Conservation (phyloP, 2,797 vertebrate species). For the Arnoldichthys spilopterus region DNA sequence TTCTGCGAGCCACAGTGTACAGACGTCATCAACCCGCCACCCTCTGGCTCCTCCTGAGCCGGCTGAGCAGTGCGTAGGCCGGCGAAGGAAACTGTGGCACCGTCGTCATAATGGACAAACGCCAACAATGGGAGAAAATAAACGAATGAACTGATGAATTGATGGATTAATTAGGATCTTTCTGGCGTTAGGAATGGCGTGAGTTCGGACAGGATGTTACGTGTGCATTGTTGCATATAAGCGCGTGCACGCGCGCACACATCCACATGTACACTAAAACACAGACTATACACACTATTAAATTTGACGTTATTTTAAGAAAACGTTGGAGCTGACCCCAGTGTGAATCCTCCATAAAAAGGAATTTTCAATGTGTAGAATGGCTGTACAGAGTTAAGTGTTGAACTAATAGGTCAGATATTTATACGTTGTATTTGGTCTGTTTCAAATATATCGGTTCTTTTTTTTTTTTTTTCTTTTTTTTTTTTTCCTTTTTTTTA, state of each 20-base stretch:
- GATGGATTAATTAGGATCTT: constrained; percentile 52
- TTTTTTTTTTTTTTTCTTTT: not conserved
- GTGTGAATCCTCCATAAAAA: constrained; percentile 61
- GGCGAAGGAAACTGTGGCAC: not conserved
- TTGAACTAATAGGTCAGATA: constrained; percentile 67
- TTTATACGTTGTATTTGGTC: constrained; percentile 72
- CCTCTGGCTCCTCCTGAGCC: constrained; percentile 69
- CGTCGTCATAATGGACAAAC: constrained; percentile 9
- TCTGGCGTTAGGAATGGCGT: constrained; percentile 49
- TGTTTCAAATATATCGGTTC: constrained; percentile 52
- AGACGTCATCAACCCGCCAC: constrained; percentile 85
- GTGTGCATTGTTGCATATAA: constrained; percentile 29
- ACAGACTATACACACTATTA: constrained; percentile 30
- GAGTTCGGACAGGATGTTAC: constrained; percentile 56
- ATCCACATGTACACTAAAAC: not conserved
- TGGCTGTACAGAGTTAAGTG: constrained; percentile 72
- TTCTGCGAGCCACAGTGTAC: constrained; percentile 99
- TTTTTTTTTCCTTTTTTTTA: constrained; percentile 29
- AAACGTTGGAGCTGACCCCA: constrained; percentile 41
- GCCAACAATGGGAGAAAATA: constrained; percentile 36
- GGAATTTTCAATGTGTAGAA: constrained; percentile 69
- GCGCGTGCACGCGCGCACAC: constrained; percentile 5
- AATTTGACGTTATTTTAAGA: constrained; percentile 54
- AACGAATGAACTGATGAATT: too few relatives aligned
- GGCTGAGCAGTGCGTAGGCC: constrained; percentile 1